A percentile compares a stretch with the other conserved stretches of the same genome.
Evolutionary conservation across 2,113 vertebrate genomes (phyloP).

Genomic region (Vulpes ferrilata): DNA sequence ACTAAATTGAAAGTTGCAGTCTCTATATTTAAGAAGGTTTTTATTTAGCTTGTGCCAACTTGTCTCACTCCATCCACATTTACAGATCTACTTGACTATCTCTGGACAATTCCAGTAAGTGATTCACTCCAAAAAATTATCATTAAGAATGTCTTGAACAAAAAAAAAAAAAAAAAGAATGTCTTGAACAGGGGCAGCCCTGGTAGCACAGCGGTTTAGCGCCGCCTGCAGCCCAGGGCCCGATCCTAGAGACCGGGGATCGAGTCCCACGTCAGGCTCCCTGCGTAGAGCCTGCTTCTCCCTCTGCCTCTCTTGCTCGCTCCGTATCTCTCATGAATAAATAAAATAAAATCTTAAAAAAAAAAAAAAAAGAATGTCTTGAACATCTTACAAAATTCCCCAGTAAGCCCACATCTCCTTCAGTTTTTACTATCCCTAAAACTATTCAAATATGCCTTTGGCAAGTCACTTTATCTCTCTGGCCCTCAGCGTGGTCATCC

Average conservation of each 20-base stretch:
- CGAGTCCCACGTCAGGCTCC: too few relatives aligned
- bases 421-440: constrained; percentile 16
- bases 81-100: not conserved
- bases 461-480: not conserved
- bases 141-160: not conserved
- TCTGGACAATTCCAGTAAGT: not conserved
- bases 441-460: not conserved
- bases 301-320: too few relatives aligned
- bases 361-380: not conserved
- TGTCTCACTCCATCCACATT: not conserved
- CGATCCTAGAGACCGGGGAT: too few relatives aligned
- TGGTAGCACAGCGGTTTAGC: too few relatives aligned
- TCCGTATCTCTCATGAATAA: too few relatives aligned
- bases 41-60: not conserved
- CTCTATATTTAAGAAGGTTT: not conserved
- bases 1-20: constrained; percentile 15
- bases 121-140: not conserved
- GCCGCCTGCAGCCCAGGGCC: too few relatives aligned
- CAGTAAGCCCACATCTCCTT: not conserved
- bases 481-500: not conserved
- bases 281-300: too few relatives aligned
- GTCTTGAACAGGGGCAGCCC: too few relatives aligned
- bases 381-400: constrained; percentile 1
- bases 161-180: too few relatives aligned
- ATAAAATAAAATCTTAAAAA: too few relatives aligned